phyloP scores from a whole-genome alignment of 2,113 vertebrate species.

The Eulemur rufifrons region DNA sequence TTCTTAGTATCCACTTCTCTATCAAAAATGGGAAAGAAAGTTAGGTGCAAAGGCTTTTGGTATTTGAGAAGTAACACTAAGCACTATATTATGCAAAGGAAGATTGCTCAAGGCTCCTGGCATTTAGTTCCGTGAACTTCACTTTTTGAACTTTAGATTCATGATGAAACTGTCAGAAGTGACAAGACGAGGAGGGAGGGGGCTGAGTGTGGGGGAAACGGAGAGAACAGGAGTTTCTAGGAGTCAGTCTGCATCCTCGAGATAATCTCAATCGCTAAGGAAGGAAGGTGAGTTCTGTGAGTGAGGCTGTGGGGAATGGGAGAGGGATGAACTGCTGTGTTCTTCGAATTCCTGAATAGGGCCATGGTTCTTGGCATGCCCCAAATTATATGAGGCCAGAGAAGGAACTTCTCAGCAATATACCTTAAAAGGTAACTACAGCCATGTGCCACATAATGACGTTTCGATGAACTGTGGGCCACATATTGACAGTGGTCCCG shows the following conservation, averaged over 20 bases:
- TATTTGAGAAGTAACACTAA: constrained; percentile 19
- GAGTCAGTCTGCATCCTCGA: background rate
- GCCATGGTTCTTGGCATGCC: background rate
- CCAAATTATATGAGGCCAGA: background rate
- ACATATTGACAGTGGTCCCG: background rate
- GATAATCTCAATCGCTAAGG: background rate
- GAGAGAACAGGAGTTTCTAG: background rate
- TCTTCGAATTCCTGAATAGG: background rate
- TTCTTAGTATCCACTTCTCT: background rate
- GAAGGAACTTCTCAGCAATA: background rate
- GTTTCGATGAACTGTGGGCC: background rate
- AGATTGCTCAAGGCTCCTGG: constrained; percentile 33
- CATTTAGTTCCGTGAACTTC: background rate
- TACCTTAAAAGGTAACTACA: background rate
- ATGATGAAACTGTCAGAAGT: constrained; percentile 44
- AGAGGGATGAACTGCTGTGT: background rate
- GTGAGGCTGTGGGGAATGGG: background rate
- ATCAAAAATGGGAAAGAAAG: background rate
- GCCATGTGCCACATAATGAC: background rate
- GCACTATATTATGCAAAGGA: background rate
- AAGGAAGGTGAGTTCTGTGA: background rate
- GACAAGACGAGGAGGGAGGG: background rate
- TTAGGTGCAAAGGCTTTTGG: background rate
- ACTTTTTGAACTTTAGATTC: constrained; percentile 48
- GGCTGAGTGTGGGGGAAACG: background rate